Evolutionary conservation across 2,113 vertebrate species (phyloP).

Genomic region (Stictonetta naevosa): DNA sequence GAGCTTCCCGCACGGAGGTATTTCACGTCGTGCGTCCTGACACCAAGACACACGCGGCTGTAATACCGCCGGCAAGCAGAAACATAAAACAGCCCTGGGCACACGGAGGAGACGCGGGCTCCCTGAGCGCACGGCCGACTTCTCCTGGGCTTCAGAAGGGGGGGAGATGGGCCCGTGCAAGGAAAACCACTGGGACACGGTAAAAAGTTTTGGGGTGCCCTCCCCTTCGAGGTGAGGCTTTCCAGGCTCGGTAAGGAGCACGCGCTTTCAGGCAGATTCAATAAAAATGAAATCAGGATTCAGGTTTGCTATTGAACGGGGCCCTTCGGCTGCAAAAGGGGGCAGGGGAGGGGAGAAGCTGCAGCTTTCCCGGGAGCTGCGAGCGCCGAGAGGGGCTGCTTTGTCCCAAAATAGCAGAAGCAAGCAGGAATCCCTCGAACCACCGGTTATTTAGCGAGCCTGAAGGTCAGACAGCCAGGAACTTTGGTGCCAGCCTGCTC

Average conservation of each 20-base stretch:
- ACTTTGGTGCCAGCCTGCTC: background rate
- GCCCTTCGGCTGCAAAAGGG: background rate
- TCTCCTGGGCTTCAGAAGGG: background rate
- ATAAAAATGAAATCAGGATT: background rate
- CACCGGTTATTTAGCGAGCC: rapidly evolving
- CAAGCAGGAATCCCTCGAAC: background rate
- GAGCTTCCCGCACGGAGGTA: background rate
- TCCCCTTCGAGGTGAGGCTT: too few species aligned
- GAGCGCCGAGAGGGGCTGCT: background rate
- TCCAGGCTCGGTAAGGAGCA: background rate
- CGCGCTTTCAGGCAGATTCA: background rate
- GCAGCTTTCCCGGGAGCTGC: background rate
- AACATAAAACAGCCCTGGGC: background rate
- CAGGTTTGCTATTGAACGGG: background rate
- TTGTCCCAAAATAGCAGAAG: rapidly evolving
- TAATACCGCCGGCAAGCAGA: background rate
- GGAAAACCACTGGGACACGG: background rate
- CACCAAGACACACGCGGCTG: background rate
- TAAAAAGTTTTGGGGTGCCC: background rate
- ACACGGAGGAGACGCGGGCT: background rate
- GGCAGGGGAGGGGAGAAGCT: background rate
- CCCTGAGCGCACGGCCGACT: background rate
- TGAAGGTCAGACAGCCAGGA: background rate
- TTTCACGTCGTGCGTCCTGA: background rate
- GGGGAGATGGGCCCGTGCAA: rapidly evolving